Conservation (phyloP, 2,888 invertebrate genomes). For the Sphinx pinastri region DNA sequence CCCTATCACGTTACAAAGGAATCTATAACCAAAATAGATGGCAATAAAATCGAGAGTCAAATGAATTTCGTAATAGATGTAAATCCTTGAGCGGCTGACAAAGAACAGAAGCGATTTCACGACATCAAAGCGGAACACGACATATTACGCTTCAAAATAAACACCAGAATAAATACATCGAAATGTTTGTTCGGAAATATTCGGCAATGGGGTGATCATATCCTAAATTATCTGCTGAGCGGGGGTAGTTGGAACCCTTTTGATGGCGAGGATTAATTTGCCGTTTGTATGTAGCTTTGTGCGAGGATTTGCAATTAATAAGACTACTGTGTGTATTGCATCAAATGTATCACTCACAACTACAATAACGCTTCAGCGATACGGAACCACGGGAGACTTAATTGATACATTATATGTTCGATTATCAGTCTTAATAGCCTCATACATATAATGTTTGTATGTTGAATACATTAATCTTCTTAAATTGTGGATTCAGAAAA, state of each 20-base stretch:
- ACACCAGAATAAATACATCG: slow-evolving; percentile 82
- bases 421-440: background rate
- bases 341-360: slow-evolving; percentile 26
- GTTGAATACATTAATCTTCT: background rate
- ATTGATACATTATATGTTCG: background rate
- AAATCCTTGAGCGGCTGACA: slow-evolving; percentile 79
- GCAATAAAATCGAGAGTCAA: slow-evolving; percentile 77
- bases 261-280: slow-evolving; percentile 75
- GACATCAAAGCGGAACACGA: slow-evolving; percentile 84
- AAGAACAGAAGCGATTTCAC: slow-evolving; percentile 83
- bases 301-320: slow-evolving; percentile 68
- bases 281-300: slow-evolving; percentile 64
- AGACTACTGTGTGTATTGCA: slow-evolving; percentile 40
- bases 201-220: slow-evolving; percentile 79
- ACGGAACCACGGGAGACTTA: background rate
- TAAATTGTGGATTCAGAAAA: background rate
- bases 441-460: background rate
- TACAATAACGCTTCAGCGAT: background rate
- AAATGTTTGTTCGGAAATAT: slow-evolving; percentile 81
- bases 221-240: slow-evolving; percentile 77
- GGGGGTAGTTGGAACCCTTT: slow-evolving; percentile 79
- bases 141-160: slow-evolving; percentile 83
- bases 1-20: slow-evolving; percentile 72
- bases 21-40: slow-evolving; percentile 73
- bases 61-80: slow-evolving; percentile 72